These are phyloP conservation scores for Struthidea cinerea DNA, from an alignment of 2,113 vertebrate species.

Conservation along the genomic window DNA sequence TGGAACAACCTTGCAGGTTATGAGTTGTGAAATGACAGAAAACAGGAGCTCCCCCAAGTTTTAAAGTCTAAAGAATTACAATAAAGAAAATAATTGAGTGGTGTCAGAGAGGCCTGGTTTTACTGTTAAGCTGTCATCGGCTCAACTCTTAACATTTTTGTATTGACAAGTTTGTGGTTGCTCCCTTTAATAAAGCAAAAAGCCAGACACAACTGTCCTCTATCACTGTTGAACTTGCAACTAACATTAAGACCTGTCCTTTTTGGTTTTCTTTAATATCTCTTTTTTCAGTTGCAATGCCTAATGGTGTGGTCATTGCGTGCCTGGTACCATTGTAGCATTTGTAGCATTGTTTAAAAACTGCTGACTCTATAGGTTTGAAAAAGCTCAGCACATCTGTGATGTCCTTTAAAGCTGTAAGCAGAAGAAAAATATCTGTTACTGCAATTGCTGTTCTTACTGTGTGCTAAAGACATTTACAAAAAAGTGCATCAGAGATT, in stretches of 20 bases:
- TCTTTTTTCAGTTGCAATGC: not conserved
- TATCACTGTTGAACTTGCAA: not conserved
- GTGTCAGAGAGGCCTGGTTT: not conserved
- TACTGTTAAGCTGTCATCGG: not conserved
- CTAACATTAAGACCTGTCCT: not conserved
- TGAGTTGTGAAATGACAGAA: constrained; percentile 50
- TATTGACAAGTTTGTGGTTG: constrained; percentile 4
- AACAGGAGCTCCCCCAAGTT: constrained; percentile 23
- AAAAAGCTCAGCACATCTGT: not conserved
- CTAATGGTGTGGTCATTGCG: not conserved
- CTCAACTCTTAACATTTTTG: constrained; percentile 13
- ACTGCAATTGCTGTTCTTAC: not conserved
- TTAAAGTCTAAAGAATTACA: constrained; percentile 13
- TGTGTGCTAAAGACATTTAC: not conserved
- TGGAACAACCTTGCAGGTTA: constrained; percentile 31
- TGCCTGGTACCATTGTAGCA: not conserved
- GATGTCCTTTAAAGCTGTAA: not conserved
- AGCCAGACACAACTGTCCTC: not conserved
- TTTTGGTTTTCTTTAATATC: not conserved
- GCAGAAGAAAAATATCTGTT: not conserved
- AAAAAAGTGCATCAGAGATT: not conserved
- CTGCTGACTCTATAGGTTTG: not conserved
- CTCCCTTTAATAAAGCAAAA: not conserved
- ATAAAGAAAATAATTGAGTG: constrained; percentile 35
- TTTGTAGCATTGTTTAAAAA: not conserved